Evolutionary conservation across 2,888 invertebrate genomes (phyloP), one percentile per base, ranked within the genome.

Genomic region (Drosophila emarginata): DNA sequence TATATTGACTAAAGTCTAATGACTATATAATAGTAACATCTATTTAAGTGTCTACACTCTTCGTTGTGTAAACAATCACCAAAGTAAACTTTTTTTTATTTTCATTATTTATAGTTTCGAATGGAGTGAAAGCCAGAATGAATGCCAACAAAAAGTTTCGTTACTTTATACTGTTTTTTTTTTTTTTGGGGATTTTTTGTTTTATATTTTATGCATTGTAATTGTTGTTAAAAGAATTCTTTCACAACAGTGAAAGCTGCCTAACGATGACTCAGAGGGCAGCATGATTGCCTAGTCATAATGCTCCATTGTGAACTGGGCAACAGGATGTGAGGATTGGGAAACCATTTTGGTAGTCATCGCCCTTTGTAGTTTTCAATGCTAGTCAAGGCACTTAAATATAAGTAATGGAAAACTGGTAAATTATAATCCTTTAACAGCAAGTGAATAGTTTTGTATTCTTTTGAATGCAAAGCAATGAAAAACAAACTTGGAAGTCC

Each of bases 61-160:
- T 45, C 15, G 40, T 9, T 15, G 9, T 3, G 15, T 3, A 5
- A n/a, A 18, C 1, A 45, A 12, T 21, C 5, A 1, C 4, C 21
- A 12, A 3, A 45, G 1, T 11, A 32, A 32, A 32, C 32, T 39
- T 40, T 23, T 26, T 23, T 37, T 37, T 56, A 70, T 76, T 52
- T 21, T 62, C 63, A 67, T 72, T 74, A 81, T 81, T 87, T 85
- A 81, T 87, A 53, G 80, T 74, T 67, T 36, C 32, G 68, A 32
- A 39, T 65, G 37, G 65, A 52, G 63, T 61, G 52, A 40, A 69
- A 67, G 72, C 59, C 66, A 62, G 54, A 64, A 67, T 36, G 32
- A 51, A 63, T 61, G 64, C 62, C 53, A 64, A 40, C 61, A 62
- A 70, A 62, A 54, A 76, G 67, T 72, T 9, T 45, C 32, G 18